A percentile compares a stretch with the other conserved stretches of the same genome.
Conservation (phyloP, 2,113 vertebrate species). For the Bagarius yarrelli region DNA sequence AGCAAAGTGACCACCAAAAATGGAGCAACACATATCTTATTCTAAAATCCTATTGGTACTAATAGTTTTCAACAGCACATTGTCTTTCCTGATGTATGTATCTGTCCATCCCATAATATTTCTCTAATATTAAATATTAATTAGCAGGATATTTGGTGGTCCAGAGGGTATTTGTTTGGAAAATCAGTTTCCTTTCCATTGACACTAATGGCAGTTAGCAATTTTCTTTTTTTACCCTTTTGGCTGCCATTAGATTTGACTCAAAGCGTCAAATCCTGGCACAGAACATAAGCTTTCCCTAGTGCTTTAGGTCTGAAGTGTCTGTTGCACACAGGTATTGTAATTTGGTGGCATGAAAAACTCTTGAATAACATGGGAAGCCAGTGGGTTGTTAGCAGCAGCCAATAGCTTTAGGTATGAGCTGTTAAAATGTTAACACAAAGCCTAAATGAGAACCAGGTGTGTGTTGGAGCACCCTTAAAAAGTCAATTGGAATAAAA, state of each 20-base stretch:
- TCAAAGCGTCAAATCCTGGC: background rate
- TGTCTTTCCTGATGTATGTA: background rate
- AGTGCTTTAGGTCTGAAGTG: background rate
- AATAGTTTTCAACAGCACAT: background rate
- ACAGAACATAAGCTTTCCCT: background rate
- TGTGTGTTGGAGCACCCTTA: background rate
- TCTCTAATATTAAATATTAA: constrained; percentile 22
- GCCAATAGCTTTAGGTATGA: constrained; percentile 11
- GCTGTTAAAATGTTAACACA: constrained; percentile 12
- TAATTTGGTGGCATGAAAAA: constrained; percentile 4
- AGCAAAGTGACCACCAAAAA: background rate
- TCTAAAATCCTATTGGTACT: background rate
- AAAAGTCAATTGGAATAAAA: background rate
- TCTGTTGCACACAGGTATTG: background rate
- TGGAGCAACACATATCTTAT: background rate
- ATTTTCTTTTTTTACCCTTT: background rate
- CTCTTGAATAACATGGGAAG: background rate
- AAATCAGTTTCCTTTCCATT: background rate
- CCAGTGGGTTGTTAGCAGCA: constrained; percentile 19
- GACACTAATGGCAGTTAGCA: background rate
- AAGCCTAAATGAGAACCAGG: constrained; percentile 33
- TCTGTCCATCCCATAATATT: background rate
- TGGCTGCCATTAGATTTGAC: constrained; percentile 5
- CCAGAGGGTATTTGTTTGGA: background rate
- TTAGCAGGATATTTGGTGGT: constrained; percentile 13